Conservation (phyloP, 2,113 vertebrate species). For the Myrmophylax atrothorax region DNA sequence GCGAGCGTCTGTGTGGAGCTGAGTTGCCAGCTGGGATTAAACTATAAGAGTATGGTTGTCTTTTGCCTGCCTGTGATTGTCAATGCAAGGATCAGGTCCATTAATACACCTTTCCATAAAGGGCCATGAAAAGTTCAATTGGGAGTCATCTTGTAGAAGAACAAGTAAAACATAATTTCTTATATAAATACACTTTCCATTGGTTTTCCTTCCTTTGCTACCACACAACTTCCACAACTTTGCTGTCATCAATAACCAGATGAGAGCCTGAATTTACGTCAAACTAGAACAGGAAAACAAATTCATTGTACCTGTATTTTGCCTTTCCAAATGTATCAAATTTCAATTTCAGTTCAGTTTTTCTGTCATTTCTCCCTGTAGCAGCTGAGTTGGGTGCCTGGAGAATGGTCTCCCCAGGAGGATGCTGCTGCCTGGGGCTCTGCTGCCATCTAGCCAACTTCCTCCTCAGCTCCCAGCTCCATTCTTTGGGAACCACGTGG, state of each 20-base stretch:
- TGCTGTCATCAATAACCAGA: background rate
- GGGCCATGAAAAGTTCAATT: background rate
- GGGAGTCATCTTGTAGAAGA: background rate
- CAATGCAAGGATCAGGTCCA: background rate
- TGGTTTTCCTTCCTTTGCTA: background rate
- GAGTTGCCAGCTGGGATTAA: background rate
- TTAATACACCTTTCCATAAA: background rate
- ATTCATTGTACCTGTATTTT: background rate
- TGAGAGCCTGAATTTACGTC: background rate
- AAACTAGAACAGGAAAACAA: background rate
- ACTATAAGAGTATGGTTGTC: fast-evolving
- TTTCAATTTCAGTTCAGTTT: background rate
- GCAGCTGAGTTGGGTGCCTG: background rate
- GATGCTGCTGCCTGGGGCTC: background rate
- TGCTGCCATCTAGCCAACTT: conserved; percentile 58
- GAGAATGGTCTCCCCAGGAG: background rate
- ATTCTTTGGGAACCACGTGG: fast-evolving
- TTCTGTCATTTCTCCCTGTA: background rate
- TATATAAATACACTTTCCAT: background rate
- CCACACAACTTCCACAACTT: background rate
- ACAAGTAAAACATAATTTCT: background rate
- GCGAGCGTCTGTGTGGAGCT: fast-evolving
- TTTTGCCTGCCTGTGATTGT: background rate
- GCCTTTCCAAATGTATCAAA: background rate
- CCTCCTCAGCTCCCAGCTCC: background rate